phyloP scores from a whole-genome alignment of 2,888 invertebrate species.

The Heliconius ismenius region DNA sequence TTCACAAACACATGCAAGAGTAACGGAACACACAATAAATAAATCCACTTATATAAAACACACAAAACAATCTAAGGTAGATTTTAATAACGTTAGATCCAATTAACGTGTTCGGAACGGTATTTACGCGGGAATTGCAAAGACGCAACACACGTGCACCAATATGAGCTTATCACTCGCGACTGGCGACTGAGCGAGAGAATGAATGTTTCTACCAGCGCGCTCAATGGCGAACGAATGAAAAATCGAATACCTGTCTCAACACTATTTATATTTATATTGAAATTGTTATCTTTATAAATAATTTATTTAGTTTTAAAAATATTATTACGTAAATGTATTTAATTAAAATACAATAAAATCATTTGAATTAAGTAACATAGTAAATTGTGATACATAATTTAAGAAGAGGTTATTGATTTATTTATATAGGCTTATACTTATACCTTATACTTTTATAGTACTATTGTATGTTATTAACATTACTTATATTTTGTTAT shows the following conservation, averaged over 20 bases:
- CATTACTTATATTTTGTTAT: not conserved
- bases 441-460: too few species aligned
- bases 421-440: too few species aligned
- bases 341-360: not conserved
- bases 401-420: not conserved
- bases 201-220: constrained; percentile 43
- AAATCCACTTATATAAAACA: constrained; percentile 54
- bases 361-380: not conserved
- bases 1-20: constrained; percentile 64
- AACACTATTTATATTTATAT: constrained; percentile 5
- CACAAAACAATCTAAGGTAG: constrained; percentile 57
- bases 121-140: constrained; percentile 60
- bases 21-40: constrained; percentile 57
- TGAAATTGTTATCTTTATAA: constrained; percentile 1
- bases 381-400: not conserved
- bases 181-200: constrained; percentile 64
- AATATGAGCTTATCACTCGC: constrained; percentile 66
- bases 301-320: not conserved
- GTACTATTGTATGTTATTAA: not conserved
- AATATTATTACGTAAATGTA: not conserved
- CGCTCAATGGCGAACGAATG: constrained; percentile 34
- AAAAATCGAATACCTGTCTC: constrained; percentile 29
- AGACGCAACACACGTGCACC: constrained; percentile 52
- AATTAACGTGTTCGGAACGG: constrained; percentile 56
- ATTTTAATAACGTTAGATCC: constrained; percentile 59